phyloP scores from a whole-genome alignment of 2,113 vertebrate genomes.

The Percopsis transmontana region DNA sequence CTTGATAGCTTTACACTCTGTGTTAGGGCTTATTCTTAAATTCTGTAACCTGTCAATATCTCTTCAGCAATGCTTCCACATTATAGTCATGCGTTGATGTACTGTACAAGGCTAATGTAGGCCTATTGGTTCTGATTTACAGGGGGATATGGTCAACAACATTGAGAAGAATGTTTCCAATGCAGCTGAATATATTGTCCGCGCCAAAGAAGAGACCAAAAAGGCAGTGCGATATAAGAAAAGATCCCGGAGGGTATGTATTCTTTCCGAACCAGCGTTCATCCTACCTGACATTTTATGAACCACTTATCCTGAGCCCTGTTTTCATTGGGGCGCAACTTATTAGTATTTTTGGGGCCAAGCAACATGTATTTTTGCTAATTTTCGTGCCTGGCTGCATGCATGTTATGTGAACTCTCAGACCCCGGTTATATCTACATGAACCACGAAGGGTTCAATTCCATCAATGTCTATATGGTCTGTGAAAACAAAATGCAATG shows the following conservation, averaged over 20 bases:
- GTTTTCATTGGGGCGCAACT: too few species aligned
- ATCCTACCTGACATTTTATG: not conserved
- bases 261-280: not conserved
- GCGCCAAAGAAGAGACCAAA: conserved; percentile 92
- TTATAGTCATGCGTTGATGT: not conserved
- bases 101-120: not conserved
- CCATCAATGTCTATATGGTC: too few species aligned
- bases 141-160: conserved; percentile 97
- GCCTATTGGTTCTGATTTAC: conserved; percentile 23
- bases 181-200: conserved; percentile 85
- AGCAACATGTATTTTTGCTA: too few species aligned
- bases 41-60: not conserved
- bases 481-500: too few species aligned
- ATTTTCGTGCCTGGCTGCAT: too few species aligned
- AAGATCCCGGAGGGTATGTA: conserved; percentile 86
- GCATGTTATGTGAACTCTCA: too few species aligned
- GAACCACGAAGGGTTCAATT: too few species aligned
- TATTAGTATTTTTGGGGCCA: too few species aligned
- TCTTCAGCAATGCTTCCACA: not conserved
- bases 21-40: not conserved
- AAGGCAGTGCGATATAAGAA: conserved; percentile 92
- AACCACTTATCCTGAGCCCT: not conserved
- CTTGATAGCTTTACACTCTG: not conserved
- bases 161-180: conserved; percentile 91
- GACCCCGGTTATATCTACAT: too few species aligned